Conservation (phyloP, 2,797 vertebrate genomes). For the Adelosebastes latens region DNA sequence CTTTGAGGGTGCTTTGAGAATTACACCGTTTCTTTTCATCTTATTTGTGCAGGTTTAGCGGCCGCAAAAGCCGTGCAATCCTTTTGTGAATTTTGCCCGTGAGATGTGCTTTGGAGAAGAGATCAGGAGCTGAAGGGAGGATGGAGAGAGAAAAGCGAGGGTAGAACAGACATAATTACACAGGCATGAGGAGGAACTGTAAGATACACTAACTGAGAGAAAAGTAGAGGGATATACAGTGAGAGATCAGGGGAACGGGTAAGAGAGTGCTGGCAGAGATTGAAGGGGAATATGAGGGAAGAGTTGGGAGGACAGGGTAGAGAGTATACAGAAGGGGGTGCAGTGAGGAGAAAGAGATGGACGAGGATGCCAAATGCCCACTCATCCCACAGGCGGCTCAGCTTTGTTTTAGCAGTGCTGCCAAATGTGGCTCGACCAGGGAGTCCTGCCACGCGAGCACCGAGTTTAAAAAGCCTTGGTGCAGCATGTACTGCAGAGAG, state of each 20-base stretch:
- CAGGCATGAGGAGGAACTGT: background rate
- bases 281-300: background rate
- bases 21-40: background rate
- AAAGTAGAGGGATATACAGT: background rate
- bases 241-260: background rate
- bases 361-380: conserved; percentile 8
- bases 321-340: background rate
- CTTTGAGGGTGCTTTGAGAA: too few species aligned
- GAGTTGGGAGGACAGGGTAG: background rate
- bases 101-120: background rate
- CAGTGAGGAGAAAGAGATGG: background rate
- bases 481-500: conserved; percentile 1
- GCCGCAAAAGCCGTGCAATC: background rate
- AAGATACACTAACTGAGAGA: background rate
- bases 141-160: background rate
- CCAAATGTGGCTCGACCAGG: conserved; percentile 18
- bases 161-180: conserved; percentile 10
- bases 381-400: conserved; percentile 37
- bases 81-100: background rate
- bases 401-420: conserved; percentile 30
- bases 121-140: background rate
- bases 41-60: background rate
- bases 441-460: conserved; percentile 20
- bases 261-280: background rate
- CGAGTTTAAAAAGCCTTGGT: conserved; percentile 4